Conservation (phyloP, 2,113 vertebrate species). For the Periophthalmodon schlosseri region DNA sequence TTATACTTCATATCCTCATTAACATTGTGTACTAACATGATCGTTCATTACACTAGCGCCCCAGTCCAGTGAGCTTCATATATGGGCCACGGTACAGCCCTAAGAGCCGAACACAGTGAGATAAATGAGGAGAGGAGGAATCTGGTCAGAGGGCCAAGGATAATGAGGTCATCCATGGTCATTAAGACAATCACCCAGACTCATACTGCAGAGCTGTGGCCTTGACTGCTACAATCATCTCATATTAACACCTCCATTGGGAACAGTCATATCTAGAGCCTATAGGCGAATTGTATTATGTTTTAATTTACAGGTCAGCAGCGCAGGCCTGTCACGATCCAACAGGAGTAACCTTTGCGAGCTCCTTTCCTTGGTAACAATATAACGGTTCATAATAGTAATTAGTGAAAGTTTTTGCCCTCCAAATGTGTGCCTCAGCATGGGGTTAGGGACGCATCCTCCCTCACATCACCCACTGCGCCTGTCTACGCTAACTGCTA, state of each 20-base stretch:
- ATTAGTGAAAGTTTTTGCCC: background rate
- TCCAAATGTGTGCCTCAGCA: background rate
- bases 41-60: constrained; percentile 7
- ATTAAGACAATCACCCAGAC: constrained; percentile 85
- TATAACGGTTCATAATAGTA: background rate
- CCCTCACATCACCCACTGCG: background rate
- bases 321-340: constrained; percentile 15
- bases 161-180: constrained; percentile 78
- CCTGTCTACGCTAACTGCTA: background rate
- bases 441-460: background rate
- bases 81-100: constrained; percentile 21
- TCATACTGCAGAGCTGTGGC: constrained; percentile 76
- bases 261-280: constrained; percentile 29
- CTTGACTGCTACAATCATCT: constrained; percentile 51
- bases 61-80: constrained; percentile 22
- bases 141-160: constrained; percentile 60
- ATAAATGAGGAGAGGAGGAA: constrained; percentile 61
- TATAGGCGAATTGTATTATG: constrained; percentile 26
- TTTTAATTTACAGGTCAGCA: constrained; percentile 48
- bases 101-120: constrained; percentile 68
- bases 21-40: constrained; percentile 1
- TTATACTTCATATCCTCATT: background rate
- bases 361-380: background rate
- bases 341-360: constrained; percentile 4
- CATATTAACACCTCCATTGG: constrained; percentile 50